Evolutionary conservation across 2,888 invertebrate species (phyloP).

Genomic region (Acronicta psi): DNA sequence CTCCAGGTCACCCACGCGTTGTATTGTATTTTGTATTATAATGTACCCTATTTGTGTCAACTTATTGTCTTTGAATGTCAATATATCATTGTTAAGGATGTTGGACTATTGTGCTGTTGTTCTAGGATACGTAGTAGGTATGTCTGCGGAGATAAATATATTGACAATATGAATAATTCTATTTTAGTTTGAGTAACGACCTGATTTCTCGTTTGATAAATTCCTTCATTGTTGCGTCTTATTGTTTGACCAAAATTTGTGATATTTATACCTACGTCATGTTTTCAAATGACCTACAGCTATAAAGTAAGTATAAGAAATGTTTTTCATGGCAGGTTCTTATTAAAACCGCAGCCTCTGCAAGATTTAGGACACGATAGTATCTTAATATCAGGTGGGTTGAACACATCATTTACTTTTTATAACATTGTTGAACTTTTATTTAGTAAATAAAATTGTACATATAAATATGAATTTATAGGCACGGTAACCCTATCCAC

Average conservation of each 20-base stretch:
- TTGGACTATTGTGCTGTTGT: conserved; percentile 55
- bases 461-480: conserved; percentile 46
- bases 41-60: conserved; percentile 69
- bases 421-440: conserved; percentile 38
- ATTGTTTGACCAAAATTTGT: conserved; percentile 34
- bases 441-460: conserved; percentile 35
- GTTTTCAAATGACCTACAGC: conserved; percentile 27
- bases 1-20: conserved; percentile 57
- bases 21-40: conserved; percentile 62
- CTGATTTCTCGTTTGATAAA: conserved; percentile 45
- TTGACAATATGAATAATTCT: conserved; percentile 48
- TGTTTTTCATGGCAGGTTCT: conserved; percentile 30
- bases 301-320: conserved; percentile 24
- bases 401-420: conserved; percentile 41
- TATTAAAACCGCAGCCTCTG: conserved; percentile 28
- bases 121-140: conserved; percentile 42
- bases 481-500: conserved; percentile 30
- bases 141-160: conserved; percentile 46
- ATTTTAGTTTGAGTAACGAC: conserved; percentile 43
- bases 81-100: conserved; percentile 62
- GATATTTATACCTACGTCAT: conserved; percentile 26
- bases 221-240: conserved; percentile 19
- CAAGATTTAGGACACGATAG: conserved; percentile 50
- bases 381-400: conserved; percentile 46
- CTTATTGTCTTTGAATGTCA: conserved; percentile 68